Base-by-base conservation (phyloP, 2,113 vertebrate species). In the Alethe castanea region DNA sequence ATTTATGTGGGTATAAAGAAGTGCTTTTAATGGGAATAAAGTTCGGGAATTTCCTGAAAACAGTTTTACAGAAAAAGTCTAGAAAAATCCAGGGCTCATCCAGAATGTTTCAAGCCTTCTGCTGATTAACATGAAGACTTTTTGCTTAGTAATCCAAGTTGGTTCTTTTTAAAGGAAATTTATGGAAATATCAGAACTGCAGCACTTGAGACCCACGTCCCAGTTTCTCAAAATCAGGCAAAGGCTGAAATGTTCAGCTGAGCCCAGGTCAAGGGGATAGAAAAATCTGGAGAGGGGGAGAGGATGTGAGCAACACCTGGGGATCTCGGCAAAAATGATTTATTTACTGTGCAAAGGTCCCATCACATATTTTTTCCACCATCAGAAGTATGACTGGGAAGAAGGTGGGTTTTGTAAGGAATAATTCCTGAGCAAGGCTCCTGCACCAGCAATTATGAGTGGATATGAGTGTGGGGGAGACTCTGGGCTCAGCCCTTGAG, bases 121-220 rank as follows among this genome's bases (percentile, higher is more conserved):
- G 11, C 13, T 67, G 26, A 15, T 11, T 11, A 81, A 50, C 28
- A 3, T 0, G 4, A 11, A 56, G 25, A 13, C 2, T 45, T 56
- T 2, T 9, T 14, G 25, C 42, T 80, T 11, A 14, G 9, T 31
- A 53, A 15, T 5, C 28, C 33, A 61, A 60, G 14, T 1, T 10
- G 10, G 16, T 3, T 62, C 10, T 14, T 61, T 70, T 28, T 10
- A 4, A 45, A 36, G 6, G 13, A 19, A 28, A 42, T 35, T 9
- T 19, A 26, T 13, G 56, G 48, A 22, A 50, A 19, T 2, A 17
- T 14, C 64, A 73, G 8, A 12, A 44, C 31, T 12, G 11, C 81
- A 56, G 53, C 17, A 19, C 17, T 38, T 1, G 35, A 64, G 35
- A n/a, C 8, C 11, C 42, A 3, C 0, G 0, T n/a, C 12, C 28